Evolutionary conservation across 2,113 vertebrate genomes (phyloP), one percentile per base, ranked within the genome.

Genomic region (Calidris pygmaea): DNA sequence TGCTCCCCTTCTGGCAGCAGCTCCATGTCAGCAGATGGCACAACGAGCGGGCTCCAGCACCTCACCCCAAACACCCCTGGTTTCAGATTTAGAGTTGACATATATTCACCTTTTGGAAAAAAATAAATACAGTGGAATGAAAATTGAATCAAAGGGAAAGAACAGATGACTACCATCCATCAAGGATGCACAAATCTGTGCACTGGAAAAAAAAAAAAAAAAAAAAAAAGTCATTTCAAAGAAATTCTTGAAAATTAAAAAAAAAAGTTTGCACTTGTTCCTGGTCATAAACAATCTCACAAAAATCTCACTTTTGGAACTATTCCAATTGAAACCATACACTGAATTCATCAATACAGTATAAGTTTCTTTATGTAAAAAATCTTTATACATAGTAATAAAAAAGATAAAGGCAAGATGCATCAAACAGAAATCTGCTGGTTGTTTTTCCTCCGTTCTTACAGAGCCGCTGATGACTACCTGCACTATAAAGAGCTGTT

Each of bases 361-460:
- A 98, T 98, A 98, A 97, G 97, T 98, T 97, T 98, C 98, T 98
- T 98, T 98, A 98, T 98, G 98, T 99, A 99, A 98, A 99, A 99
- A 99, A 98, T 98, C 98, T 99, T 99, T 99, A 98, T 99, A 99
- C 98, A 99, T 98, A 98, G 98, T 98, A 99, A 99, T 99, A 99
- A 99, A 98, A 98, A 99, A 98, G 98, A 98, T 98, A 98, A 98
- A 99, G 98, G 98, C 98, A 99, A 99, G 99, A 99, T 99, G 99
- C 99, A 95, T 98, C 98, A 98, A 99, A 99, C 99, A 99, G 99
- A 99, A 99, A 99, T 98, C 98, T 97, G 91, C 98, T 98, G 98
- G 98, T 96, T 98, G 97, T 95, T 97, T 94, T 96, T 97, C 96
- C 97, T 98, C 98, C 92, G 97, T 98, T 97, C 97, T 97, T 92